A percentile compares a stretch with the other conserved stretches of the same genome.
Evolutionary conservation across 2,113 vertebrate genomes (phyloP).

Genomic region (Emberiza fucata): DNA sequence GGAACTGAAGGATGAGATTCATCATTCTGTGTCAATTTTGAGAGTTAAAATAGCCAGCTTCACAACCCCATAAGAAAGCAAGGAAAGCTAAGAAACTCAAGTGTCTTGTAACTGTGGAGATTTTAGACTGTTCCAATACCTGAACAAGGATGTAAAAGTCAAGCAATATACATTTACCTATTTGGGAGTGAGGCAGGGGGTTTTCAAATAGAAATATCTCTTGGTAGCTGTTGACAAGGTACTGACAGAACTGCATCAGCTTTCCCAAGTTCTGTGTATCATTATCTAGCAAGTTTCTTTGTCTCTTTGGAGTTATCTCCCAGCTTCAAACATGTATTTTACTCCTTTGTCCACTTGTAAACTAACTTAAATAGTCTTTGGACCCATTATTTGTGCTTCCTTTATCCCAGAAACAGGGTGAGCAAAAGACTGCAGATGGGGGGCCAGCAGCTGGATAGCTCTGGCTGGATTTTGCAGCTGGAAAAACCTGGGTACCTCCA

Average conservation of each 20-base stretch:
- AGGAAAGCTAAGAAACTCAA: neutral
- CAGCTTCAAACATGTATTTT: neutral
- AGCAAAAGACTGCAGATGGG: neutral
- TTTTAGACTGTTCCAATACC: neutral
- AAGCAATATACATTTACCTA: neutral
- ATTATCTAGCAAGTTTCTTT: neutral
- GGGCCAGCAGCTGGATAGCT: neutral
- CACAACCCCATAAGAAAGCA: neutral
- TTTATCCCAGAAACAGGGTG: neutral
- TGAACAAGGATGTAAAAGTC: neutral
- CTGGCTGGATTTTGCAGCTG: neutral
- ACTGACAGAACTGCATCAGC: neutral
- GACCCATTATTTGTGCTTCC: neutral
- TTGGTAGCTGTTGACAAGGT: neutral
- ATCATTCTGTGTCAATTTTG: neutral
- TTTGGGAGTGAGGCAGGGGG: neutral
- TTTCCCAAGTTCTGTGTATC: neutral
- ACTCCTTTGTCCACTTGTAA: neutral
- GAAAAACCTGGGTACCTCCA: neutral
- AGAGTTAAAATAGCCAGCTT: neutral
- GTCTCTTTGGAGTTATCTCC: neutral
- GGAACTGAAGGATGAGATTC: neutral
- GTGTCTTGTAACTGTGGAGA: neutral
- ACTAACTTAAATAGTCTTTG: neutral
- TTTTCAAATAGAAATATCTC: neutral